These are phyloP conservation scores for Manacus vitellinus DNA, from an alignment of 2,113 vertebrate genomes.

Conservation along the genomic window DNA sequence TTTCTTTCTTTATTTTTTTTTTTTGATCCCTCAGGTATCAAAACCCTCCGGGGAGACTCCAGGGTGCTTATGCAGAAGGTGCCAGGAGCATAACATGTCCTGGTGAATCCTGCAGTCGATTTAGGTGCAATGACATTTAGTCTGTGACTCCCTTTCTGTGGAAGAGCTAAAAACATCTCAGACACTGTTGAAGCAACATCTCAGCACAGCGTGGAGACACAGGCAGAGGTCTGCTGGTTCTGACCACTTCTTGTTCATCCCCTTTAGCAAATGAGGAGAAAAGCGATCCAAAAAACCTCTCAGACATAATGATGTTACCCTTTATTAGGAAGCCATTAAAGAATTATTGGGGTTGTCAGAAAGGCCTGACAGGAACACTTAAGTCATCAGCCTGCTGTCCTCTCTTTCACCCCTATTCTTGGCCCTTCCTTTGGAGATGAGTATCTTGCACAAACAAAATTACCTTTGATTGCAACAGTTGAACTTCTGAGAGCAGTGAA, in stretches of 20 bases:
- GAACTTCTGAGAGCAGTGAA: constrained; percentile 6
- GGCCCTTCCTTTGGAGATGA: constrained; percentile 65
- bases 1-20: background rate
- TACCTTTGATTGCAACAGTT: constrained; percentile 56
- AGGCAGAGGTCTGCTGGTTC: background rate
- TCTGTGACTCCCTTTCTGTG: background rate
- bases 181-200: background rate
- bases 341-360: constrained; percentile 49
- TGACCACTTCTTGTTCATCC: background rate
- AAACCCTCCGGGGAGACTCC: background rate
- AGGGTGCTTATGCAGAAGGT: background rate
- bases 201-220: background rate
- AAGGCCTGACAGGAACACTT: constrained; percentile 40
- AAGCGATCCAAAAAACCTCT: constrained; percentile 25
- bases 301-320: constrained; percentile 18
- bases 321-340: constrained; percentile 64
- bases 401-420: constrained; percentile 54
- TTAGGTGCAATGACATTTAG: rapidly evolving
- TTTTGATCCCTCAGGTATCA: constrained; percentile 12
- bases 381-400: constrained; percentile 58
- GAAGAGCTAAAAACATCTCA: background rate
- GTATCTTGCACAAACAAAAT: constrained; percentile 62
- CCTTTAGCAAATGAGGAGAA: background rate
- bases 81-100: background rate
- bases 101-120: background rate